Percentiles rank a stretch among this genome's conserved stretches.
Evolutionary conservation across 30 jellyfish, hydroid and myxozoan genomes (phyloP).

Genomic region (Catostylus mosaicus): DNA sequence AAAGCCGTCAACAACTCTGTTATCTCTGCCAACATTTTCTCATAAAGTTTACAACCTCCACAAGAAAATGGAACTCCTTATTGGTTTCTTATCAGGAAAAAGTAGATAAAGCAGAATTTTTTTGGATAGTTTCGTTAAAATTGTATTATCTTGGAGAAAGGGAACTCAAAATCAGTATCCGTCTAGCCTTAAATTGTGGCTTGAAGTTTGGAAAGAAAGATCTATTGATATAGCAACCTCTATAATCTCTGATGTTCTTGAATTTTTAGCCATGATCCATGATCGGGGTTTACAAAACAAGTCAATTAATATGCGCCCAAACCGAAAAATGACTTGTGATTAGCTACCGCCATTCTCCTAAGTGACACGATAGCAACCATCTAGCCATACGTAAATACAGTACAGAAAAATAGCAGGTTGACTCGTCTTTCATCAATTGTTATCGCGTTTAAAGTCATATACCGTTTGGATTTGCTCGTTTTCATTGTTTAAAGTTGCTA

Average conservation of each 20-base stretch:
- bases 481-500: no score
- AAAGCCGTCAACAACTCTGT: slow-evolving; percentile 14
- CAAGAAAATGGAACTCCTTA: slow-evolving; percentile 16
- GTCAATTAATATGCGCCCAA: slow-evolving; percentile 14
- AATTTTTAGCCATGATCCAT: background rate
- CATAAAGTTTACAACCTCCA: background rate
- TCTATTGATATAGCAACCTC: background rate
- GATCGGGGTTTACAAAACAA: slow-evolving; percentile 16
- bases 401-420: no score
- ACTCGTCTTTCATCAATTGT: no score
- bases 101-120: background rate
- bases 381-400: no score
- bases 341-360: no score
- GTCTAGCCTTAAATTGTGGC: slow-evolving; percentile 13
- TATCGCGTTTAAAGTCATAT: no score
- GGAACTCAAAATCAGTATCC: slow-evolving; percentile 22
- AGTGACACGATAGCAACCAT: no score
- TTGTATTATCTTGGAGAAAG: slow-evolving; percentile 23
- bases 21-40: slow-evolving; percentile 16
- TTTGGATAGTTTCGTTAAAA: background rate
- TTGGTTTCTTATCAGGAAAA: slow-evolving; percentile 35
- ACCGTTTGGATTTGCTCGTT: no score
- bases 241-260: slow-evolving; percentile 6
- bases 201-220: slow-evolving; percentile 19
- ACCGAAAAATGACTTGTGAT: no score